A percentile compares a stretch with the other conserved stretches of the same genome.
Conservation (phyloP, 2,113 vertebrate genomes). For the Oostethus manadensis region DNA sequence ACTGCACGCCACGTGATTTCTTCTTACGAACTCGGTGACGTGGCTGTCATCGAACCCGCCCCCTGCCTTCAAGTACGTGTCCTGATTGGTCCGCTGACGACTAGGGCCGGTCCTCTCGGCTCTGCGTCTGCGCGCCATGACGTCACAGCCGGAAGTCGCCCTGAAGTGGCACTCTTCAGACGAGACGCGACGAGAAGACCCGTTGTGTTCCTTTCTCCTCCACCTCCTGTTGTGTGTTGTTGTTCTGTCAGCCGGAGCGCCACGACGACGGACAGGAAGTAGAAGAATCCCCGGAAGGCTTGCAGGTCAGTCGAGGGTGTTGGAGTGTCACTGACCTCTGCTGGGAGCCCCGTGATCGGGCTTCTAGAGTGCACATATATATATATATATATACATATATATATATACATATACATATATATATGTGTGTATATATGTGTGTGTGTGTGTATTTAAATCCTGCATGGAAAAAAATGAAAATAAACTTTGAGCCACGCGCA, state of each 20-base stretch:
- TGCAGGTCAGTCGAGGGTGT: conserved; percentile 15
- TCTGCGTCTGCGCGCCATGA: conserved; percentile 1
- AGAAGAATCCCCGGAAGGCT: neutral
- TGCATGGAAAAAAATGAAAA: too few relatives aligned
- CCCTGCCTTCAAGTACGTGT: neutral
- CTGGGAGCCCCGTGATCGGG: neutral
- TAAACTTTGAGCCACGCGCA: neutral
- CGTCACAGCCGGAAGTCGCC: conserved; percentile 14
- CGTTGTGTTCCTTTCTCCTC: conserved; percentile 1
- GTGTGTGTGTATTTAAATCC: too few relatives aligned
- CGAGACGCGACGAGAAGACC: neutral
- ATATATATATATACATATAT: too few relatives aligned
- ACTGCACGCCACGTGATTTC: too few relatives aligned
- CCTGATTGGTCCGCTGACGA: conserved; percentile 20
- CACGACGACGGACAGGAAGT: neutral
- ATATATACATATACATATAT: too few relatives aligned
- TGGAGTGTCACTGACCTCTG: conserved; percentile 40
- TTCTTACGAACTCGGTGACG: conserved; percentile 5
- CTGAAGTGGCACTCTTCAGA: neutral
- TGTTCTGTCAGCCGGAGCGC: neutral
- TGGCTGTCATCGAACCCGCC: conserved; percentile 16
- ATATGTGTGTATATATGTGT: too few relatives aligned
- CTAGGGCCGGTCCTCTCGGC: neutral
- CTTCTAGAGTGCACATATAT: neutral
- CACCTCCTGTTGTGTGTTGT: neutral